Base-by-base conservation (phyloP, 2,113 vertebrate genomes). In the Pagrus major region DNA sequence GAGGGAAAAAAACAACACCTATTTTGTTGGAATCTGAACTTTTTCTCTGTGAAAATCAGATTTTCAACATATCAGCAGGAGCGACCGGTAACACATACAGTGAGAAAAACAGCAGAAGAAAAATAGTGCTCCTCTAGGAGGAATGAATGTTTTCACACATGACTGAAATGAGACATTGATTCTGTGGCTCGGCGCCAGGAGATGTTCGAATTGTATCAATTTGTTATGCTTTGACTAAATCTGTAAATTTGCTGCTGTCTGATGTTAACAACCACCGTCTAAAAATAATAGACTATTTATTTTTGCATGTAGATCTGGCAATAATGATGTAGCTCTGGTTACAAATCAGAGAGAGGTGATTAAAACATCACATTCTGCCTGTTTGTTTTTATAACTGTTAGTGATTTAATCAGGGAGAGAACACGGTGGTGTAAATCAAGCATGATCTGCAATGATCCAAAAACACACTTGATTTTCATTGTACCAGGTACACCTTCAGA, bases 1-100 rank as follows among this genome's bases (percentile, higher is more conserved):
- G 14, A 37, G 25, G 12, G 16, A 4, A 12, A 12, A 33, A 46
- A 41, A 71, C 29, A 51, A 65, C 21, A 64, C 29, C 29, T 51
- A 31, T 47, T 67, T 46, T 29, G 11, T 9, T 20, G 37, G 41
- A 76, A 76, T 71, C 42, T 55, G 18, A 76, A 60, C 18, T 25
- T 65, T 49, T 54, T n/a, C 37, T 37, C 52, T 54, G 64, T 55
- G 39, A 78, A n/a, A 81, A 79, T 78, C 9, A 2, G 56, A 76
- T 84, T 86, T 79, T 54, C 18, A 42, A 35, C 64, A 71, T 31
- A 79, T 81, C 68, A 72, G 52, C 29, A 3, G 39, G n/a, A n/a
- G 8, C 33, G 51, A 71, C 9, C 18, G 4, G 58, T 54, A 73
- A 69, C 58, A 64, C 54, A 56, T 15, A 33, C 23, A 9, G 60